Base-by-base conservation (phyloP, 2,888 invertebrate genomes). In the Ornithoptera priamus region DNA sequence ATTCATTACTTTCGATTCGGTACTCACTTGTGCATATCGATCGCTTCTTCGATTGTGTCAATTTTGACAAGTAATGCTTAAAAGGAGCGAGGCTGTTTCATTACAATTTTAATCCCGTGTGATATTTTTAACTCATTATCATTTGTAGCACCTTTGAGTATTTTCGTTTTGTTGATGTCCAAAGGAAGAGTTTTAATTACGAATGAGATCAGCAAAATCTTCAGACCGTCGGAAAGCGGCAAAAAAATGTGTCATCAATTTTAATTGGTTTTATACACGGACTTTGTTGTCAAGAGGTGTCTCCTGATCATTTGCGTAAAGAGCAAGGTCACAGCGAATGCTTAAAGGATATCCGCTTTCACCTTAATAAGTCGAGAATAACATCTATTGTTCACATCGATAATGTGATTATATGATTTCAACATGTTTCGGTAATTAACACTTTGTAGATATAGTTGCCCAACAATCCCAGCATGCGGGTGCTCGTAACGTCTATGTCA, bases 281-380 rank as follows among this genome's bases (percentile, higher is more conserved):
- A 71, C 78, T 80, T 79, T 77, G 74, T 80, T 75, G 80, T 80
- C 79, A 72, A 63, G 74, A 80, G 77, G 84, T 88, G 89, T 89
- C 85, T 82, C 73, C 79, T 78, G 83, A 87, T 88, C 85, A 77
- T 65, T 71, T 72, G 69, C 73, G 84, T 87, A 83, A 90, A 90
- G 89, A 89, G 90, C 89, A 90, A 92, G 91, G 91, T 81, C 84
- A 78, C 77, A 81, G 86, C 88, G 87, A 84, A 83, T 85, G 90
- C 89, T 88, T 89, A 90, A 89, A 88, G 90, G 90, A 88, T 89
- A 85, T 81, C 77, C 75, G 70, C 86, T 88, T 88, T 90, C 88
- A 88, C 85, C 87, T 75, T 85, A 84, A 84, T 89, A 90, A 89
- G 81, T 90, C 89, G 87, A 76, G 78, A 75, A 81, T 83, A 81